phyloP scores from a whole-genome alignment of 1,140 invertebrate genomes.

The Ptiloglossa arizonensis region DNA sequence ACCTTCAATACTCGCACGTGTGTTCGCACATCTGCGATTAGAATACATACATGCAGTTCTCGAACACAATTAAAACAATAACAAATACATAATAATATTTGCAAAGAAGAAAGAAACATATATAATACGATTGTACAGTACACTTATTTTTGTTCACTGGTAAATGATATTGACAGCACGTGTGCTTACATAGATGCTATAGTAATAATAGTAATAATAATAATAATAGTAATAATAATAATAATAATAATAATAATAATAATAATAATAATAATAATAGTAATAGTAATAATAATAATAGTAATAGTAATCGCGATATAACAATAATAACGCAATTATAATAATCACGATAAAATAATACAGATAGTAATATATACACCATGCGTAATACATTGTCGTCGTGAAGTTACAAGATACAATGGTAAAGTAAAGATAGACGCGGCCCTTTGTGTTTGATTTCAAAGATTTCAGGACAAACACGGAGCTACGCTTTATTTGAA shows the following conservation, averaged over 20 bases:
- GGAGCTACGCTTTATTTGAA: slow-evolving; percentile 41
- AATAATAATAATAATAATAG: slow-evolving; percentile 47
- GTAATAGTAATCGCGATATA: slow-evolving; percentile 29
- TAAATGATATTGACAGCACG: slow-evolving; percentile 16
- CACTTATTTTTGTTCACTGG: slow-evolving; percentile 10
- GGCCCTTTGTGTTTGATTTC: slow-evolving; percentile 36
- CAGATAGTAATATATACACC: slow-evolving; percentile 58
- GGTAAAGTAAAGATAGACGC: slow-evolving; percentile 31
- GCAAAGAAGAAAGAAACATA: background rate
- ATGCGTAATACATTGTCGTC: slow-evolving; percentile 55
- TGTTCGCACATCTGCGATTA: background rate
- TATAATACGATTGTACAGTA: slow-evolving; percentile 23
- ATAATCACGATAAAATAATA: slow-evolving; percentile 51
- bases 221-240: too few species aligned
- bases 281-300: slow-evolving; percentile 39
- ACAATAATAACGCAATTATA: slow-evolving; percentile 54
- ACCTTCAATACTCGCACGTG: background rate
- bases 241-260: slow-evolving; percentile 56
- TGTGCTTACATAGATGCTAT: slow-evolving; percentile 8
- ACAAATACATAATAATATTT: slow-evolving; percentile 18
- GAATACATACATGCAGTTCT: background rate
- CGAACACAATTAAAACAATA: slow-evolving; percentile 14
- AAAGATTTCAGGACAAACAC: slow-evolving; percentile 34
- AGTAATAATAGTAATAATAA: background rate
- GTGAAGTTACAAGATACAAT: slow-evolving; percentile 50